These are phyloP conservation scores for Vireo griseus DNA, from an alignment of 2,797 vertebrate genomes.

Conservation along the genomic window DNA sequence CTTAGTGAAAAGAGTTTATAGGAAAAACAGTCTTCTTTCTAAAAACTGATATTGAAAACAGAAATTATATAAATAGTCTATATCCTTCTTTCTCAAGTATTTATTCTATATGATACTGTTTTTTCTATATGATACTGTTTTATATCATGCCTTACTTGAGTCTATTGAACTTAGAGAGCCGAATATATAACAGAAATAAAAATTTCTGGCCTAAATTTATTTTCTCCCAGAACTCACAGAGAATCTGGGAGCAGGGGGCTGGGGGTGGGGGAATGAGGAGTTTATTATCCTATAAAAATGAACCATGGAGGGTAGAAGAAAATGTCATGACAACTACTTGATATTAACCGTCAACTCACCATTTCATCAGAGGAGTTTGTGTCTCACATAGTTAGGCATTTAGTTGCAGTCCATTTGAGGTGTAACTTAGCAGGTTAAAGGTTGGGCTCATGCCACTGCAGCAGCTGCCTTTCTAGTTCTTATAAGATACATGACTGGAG, in stretches of 20 bases:
- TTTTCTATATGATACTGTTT: background rate
- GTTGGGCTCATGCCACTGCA: background rate
- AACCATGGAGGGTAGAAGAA: background rate
- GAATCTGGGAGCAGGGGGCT: background rate
- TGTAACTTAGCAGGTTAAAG: background rate
- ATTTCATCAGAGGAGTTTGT: background rate
- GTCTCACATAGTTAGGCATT: background rate
- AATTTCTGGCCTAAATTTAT: background rate
- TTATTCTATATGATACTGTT: background rate
- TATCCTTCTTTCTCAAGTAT: background rate
- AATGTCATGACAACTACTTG: background rate
- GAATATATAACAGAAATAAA: background rate
- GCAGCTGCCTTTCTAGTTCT: background rate
- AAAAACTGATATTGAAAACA: background rate
- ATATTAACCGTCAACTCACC: background rate
- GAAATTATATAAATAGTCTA: background rate
- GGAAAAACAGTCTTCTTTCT: background rate
- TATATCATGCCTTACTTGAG: background rate
- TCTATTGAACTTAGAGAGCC: background rate
- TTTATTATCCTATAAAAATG: background rate
- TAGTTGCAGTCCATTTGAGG: background rate
- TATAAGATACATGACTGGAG: accelerated
- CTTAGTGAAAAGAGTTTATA: background rate
- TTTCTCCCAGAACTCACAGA: background rate
- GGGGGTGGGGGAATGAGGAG: background rate